Conservation (phyloP, 1,140 invertebrate species). For the Psilanteris sp. region DNA sequence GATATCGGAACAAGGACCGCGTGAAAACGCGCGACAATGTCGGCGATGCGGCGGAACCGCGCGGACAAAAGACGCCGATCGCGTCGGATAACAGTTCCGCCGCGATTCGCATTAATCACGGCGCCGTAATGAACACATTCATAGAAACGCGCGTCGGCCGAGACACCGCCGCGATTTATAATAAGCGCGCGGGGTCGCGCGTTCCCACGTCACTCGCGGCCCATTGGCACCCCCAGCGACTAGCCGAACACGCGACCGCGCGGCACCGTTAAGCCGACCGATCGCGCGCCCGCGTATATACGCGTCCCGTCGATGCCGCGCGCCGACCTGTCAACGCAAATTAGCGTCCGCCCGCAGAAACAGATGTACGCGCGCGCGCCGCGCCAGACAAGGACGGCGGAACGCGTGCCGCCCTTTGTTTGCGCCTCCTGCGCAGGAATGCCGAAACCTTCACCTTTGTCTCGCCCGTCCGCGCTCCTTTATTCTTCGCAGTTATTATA, state of each 20-base stretch:
- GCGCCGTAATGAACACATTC: constrained; percentile 21
- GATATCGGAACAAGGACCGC: too few species aligned
- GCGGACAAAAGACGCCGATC: constrained; percentile 7
- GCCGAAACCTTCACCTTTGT: constrained; percentile 52
- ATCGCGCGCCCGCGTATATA: constrained; percentile 41
- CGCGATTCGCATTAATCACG: constrained; percentile 26
- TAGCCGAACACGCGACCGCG: constrained; percentile 44
- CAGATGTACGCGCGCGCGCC: constrained; percentile 42
- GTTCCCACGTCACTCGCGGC: constrained; percentile 25
- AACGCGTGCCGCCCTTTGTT: constrained; percentile 64
- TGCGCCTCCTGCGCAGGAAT: constrained; percentile 68
- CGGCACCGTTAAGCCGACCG: constrained; percentile 44
- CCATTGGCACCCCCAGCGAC: constrained; percentile 55
- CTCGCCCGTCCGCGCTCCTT: constrained; percentile 37
- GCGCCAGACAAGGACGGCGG: constrained; percentile 50
- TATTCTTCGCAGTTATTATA: constrained; percentile 49
- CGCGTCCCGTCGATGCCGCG: constrained; percentile 54
- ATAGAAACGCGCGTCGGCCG: constrained; percentile 13
- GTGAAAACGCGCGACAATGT: not conserved
- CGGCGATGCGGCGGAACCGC: not conserved
- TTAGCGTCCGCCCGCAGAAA: constrained; percentile 59
- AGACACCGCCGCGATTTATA: constrained; percentile 14
- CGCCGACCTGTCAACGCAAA: constrained; percentile 68
- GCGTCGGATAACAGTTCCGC: constrained; percentile 15
- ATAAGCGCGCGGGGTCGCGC: constrained; percentile 10